Evolutionary conservation across 2,113 vertebrate genomes (phyloP).

Genomic region (Antechinus stuartii): DNA sequence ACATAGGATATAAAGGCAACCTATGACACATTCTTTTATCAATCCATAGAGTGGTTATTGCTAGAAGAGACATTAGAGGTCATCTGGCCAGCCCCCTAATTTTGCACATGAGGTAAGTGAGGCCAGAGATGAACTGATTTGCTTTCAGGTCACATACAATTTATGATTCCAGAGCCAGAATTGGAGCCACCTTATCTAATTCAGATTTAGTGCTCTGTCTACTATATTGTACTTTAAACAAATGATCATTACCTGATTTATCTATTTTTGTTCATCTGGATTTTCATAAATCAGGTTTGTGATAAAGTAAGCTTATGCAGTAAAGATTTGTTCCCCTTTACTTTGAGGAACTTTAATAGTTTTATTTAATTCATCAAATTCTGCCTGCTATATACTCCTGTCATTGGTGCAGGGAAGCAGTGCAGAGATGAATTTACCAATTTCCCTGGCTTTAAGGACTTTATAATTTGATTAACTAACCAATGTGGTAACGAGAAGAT

Average conservation of each 20-base stretch:
- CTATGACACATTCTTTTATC: constrained; percentile 63
- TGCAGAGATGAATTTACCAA: neutral
- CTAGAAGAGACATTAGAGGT: constrained; percentile 27
- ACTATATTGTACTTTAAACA: neutral
- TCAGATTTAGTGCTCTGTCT: neutral
- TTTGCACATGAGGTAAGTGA: neutral
- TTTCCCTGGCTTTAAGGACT: neutral
- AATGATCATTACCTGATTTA: neutral
- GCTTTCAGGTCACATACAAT: neutral
- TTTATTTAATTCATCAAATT: constrained; percentile 13
- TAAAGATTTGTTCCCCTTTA: neutral
- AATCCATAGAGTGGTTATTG: constrained; percentile 47
- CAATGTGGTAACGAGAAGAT: neutral
- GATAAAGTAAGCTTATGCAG: neutral
- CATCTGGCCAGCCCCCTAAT: neutral
- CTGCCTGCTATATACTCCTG: neutral
- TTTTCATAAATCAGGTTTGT: neutral
- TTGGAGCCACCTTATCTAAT: neutral
- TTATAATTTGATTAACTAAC: neutral
- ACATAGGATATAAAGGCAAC: constrained; percentile 52
- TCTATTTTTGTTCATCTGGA: constrained; percentile 34
- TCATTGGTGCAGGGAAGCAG: neutral
- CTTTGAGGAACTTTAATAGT: neutral
- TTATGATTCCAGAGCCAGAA: neutral
- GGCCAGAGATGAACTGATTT: neutral